Evolutionary conservation across 1,140 invertebrate species (phyloP).

Genomic region (Fopius arisanus): DNA sequence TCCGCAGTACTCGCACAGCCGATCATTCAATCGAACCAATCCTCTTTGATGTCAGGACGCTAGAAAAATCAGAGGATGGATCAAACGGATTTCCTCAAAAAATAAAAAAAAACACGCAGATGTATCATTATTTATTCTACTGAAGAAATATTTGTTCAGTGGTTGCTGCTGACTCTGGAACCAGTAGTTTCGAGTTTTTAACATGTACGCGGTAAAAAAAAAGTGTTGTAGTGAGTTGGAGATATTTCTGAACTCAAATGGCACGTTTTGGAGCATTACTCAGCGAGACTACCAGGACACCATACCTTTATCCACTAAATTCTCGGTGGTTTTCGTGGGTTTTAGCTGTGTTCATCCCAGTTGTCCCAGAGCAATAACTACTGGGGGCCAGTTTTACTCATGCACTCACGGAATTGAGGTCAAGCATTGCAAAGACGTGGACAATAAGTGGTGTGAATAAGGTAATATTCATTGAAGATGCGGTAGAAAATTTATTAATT

Average conservation of each 20-base stretch:
- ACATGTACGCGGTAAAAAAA: background rate
- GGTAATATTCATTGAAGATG: too few relatives aligned
- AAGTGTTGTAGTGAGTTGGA: background rate
- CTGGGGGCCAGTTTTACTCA: background rate
- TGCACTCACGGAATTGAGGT: background rate
- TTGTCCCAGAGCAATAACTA: background rate
- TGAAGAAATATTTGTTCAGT: background rate
- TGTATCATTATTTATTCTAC: background rate
- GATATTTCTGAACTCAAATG: background rate
- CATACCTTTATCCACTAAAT: background rate
- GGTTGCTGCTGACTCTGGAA: background rate
- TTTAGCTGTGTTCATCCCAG: background rate
- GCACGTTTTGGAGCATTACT: background rate
- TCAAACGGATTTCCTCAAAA: background rate
- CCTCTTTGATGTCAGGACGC: background rate
- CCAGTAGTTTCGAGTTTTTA: background rate
- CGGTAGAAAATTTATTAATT: too few relatives aligned
- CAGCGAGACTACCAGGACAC: background rate
- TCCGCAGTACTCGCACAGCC: background rate
- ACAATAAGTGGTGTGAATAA: background rate
- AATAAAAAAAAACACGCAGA: background rate
- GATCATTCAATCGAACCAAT: background rate
- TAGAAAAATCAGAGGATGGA: background rate
- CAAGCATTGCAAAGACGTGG: background rate
- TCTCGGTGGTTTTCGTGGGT: background rate